Base-by-base conservation (phyloP, 2,797 vertebrate species). In the Alcedo atthis region DNA sequence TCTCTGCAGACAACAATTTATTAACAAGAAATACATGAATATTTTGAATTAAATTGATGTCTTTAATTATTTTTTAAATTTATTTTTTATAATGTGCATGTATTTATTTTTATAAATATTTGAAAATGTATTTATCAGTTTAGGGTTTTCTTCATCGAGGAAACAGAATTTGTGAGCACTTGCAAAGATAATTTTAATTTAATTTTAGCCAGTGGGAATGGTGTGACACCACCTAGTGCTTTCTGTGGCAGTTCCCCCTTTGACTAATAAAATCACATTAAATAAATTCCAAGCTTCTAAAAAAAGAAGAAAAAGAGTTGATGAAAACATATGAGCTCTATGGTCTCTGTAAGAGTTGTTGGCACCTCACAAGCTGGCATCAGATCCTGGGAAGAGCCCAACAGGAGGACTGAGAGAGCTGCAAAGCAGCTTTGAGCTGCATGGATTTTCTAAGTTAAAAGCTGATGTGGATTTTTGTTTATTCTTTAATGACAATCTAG, bases 361-460 rank as follows among this genome's bases (percentile, higher is more conserved):
- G 59, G 12, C 7, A 26, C 28, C 21, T 59, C 0, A 0, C 2
- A 2, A 79, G 5, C 18, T 26, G 42, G 7, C 25, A 24, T 61
- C 0, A 1, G 25, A 49, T 40, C 6, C 32, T 37, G 57, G 25
- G 33, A 5, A 80, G 28, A 61, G 8, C 35, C 19, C 15, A 73
- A 2, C 5, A 73, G 32, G 35, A 79, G 8, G 10, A 24, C 22
- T 59, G n/a, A 71, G 15, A 43, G n/a, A 64, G 16, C n/a, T 77
- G 33, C 4, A 0, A 14, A 51, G 12, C 8, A 51, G 54, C 37
- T 82, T 32, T 66, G 64, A 84, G 20, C n/a, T 86, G 24, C 48
- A 14, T 18, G 30, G 46, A n/a, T 3, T 62, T 84, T 74, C 55
- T 35, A 89, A 90, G 30, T 62, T 87, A 75, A 81, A 82, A 85